Conservation (phyloP, 2,888 invertebrate genomes). For the Cylindroiulus punctatus region DNA sequence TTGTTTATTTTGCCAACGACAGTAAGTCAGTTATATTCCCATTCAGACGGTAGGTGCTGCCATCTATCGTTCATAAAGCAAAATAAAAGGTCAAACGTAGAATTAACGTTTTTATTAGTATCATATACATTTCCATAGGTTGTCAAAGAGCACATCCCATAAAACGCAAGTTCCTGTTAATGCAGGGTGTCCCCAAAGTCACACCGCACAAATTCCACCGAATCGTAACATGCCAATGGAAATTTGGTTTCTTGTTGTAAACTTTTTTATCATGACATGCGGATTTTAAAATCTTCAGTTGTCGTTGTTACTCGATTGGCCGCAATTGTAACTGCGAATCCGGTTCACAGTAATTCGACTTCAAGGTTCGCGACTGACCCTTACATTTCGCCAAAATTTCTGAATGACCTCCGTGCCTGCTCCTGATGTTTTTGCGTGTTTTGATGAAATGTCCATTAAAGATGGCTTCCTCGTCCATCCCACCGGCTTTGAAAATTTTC, state of each 20-base stretch:
- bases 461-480: slow-evolving; percentile 34
- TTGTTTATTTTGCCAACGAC: too few relatives aligned
- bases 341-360: background rate
- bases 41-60: too few relatives aligned
- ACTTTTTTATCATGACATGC: too few relatives aligned
- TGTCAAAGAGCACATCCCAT: too few relatives aligned
- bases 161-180: too few relatives aligned
- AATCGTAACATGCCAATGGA: background rate
- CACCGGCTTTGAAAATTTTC: background rate
- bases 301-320: background rate
- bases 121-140: too few relatives aligned
- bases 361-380: slow-evolving; percentile 23
- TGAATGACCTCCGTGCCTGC: background rate
- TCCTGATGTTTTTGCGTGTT: background rate
- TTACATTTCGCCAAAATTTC: background rate
- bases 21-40: too few relatives aligned
- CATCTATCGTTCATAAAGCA: too few relatives aligned
- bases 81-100: too few relatives aligned
- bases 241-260: too few relatives aligned
- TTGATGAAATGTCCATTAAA: slow-evolving; percentile 2
- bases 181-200: background rate
- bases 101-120: too few relatives aligned
- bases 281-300: too few relatives aligned
- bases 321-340: background rate
- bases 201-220: background rate